Evolutionary conservation across 2,797 vertebrate species (phyloP), one percentile per base, ranked within the genome.

Genomic region (Mycteria americana): DNA sequence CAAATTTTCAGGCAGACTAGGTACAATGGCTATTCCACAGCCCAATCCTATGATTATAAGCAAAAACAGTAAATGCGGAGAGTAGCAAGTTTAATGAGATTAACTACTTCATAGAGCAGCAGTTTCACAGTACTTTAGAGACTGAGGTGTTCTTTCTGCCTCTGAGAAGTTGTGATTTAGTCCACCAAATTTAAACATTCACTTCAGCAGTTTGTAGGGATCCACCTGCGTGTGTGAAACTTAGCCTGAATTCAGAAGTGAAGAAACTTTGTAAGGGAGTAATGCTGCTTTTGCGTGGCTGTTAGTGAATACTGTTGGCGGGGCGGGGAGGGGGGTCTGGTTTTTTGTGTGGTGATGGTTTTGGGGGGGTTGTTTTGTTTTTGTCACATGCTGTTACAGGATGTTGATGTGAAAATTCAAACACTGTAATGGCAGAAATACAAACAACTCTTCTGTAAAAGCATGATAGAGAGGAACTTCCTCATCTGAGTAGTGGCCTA

Each of bases 321-420:
- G 31, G 45, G 3, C 2, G 7, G 19, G 13, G 6, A 3, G 5
- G 7, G 37, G 37, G 37, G 2, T 50, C 15, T 83, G n/a, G 0
- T 4, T 59, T 76, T 56, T 59, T n/a, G 28, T 41, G 37, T 37
- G 46, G 27, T 75, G 46, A 6, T 81, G 13, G 16, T 39, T 59
- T 30, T 24, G 41, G 43, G 31, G 9, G 0, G 0, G 48, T 6
- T 37, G n/a, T 43, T 50, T 57, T 17, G 10, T 73, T 83, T 89
- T 78, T 39, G 23, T 87, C 23, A 10, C 1, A 0, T n/a, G 57
- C 73, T 92, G 18, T 48, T 83, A 7, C 18, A 23, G 12, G 50
- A 50, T 1, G 2, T n/a, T 37, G 45, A 62, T 2, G 2, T 81
- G 79, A 86, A 64, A 86, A 72, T 15, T 57, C n/a, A 57, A n/a